phyloP scores from a whole-genome alignment of 2,113 vertebrate genomes.

The mouse (Mus musculus) region DNA sequence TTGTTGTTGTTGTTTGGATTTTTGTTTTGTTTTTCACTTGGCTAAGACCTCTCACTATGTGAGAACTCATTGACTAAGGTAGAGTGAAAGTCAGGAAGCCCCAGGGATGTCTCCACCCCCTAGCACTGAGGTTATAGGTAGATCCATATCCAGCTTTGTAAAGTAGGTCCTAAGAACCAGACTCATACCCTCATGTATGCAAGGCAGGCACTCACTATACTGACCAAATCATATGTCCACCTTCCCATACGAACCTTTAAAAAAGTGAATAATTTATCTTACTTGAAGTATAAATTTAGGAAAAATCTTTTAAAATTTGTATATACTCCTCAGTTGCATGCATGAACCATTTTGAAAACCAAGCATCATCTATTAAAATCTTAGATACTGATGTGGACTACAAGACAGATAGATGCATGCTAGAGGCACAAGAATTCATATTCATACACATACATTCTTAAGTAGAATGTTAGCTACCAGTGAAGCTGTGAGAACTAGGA shows the following conservation, averaged over 20 bases:
- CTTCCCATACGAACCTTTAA: not conserved
- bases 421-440: not conserved
- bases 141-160: not conserved
- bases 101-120: too few relatives aligned
- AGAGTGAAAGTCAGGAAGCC: too few relatives aligned
- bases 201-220: not conserved
- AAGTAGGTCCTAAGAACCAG: not conserved
- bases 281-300: not conserved
- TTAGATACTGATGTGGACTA: not conserved
- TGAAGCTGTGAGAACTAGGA: not conserved
- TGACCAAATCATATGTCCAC: not conserved
- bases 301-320: not conserved
- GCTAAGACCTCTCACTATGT: not conserved
- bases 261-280: not conserved
- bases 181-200: not conserved
- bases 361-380: not conserved
- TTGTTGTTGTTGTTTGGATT: not conserved
- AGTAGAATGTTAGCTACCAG: not conserved
- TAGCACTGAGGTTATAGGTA: too few relatives aligned
- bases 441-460: not conserved
- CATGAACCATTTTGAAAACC: not conserved
- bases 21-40: not conserved
- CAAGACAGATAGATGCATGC: not conserved
- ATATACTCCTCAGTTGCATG: not conserved
- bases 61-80: not conserved